Base-by-base conservation (phyloP, 2,113 vertebrate species). In the Morphnarchus princeps region DNA sequence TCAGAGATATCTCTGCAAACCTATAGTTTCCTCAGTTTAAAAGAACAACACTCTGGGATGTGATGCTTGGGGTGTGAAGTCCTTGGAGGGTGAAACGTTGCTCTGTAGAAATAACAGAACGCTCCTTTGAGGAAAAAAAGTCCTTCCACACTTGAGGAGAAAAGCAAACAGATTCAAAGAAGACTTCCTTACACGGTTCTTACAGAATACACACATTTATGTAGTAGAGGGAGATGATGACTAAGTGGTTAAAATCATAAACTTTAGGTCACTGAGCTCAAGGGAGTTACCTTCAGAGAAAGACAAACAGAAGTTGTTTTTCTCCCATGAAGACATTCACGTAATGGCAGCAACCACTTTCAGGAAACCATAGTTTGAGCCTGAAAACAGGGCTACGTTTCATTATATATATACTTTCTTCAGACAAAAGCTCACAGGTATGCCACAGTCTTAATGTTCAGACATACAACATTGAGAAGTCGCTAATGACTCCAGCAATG, bases 401-500 rank as follows among this genome's bases (percentile, higher is more conserved):
- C 67, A n/a, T 54, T 83, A 54, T 52, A 31, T 9, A 22, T 54
- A 25, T 4, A 36, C 6, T 89, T 93, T 36, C 55, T 83, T 79
- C 54, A 94, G 58, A 96, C 70, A 93, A 93, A 96, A 95, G 49
- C 82, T 95, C 85, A 74, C 95, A 97, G 97, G 96, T 97, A 95
- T 61, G 26, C 36, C 38, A 80, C 40, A 86, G 65, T 29, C 71
- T 78, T 84, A 90, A 97, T 67, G 87, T 76, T 91, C 91, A 85
- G 59, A 24, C 7, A 58, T 32, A 95, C 77, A 96, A 96, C 71
- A 71, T 89, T 92, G 78, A 95, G 81, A 96, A 97, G 70, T 89
- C 22, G 7, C 85, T 98, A 98, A 98, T 98, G 95, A 96, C 91
- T 94, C 70, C 82, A 81, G 92, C 92, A 96, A 93, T 97, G 97